Conservation (phyloP, 2,888 invertebrate species). For the Tryphoninae sp. region DNA sequence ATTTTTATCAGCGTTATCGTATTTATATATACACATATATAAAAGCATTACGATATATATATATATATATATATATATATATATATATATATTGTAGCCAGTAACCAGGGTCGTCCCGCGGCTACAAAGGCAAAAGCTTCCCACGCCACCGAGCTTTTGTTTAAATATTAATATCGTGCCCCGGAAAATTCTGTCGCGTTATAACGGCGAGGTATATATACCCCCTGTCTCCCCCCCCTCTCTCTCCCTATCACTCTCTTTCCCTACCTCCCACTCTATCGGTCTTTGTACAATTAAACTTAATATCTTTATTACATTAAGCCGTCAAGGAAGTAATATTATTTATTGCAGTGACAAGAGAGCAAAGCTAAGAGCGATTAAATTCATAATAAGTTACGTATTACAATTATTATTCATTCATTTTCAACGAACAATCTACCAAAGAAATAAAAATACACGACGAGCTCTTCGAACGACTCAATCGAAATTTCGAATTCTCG, state of each 20-base stretch:
- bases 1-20: conserved; percentile 12
- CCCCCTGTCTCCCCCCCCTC: conserved; percentile 3
- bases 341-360: conserved; percentile 64
- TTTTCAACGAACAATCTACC: not conserved
- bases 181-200: conserved; percentile 67
- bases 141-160: conserved; percentile 69
- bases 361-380: not conserved
- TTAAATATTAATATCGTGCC: conserved; percentile 76
- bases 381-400: not conserved
- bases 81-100: not conserved
- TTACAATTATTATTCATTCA: not conserved
- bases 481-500: too few relatives aligned
- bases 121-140: conserved; percentile 68
- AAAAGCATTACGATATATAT: not conserved
- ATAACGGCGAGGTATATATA: not conserved
- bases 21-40: not conserved
- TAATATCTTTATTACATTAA: conserved; percentile 73
- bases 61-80: too few relatives aligned
- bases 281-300: conserved; percentile 75
- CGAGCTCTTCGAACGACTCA: too few relatives aligned
- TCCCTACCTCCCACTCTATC: conserved; percentile 42
- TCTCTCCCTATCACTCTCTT: conserved; percentile 34
- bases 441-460: too few relatives aligned
- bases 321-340: conserved; percentile 61
- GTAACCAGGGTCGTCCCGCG: conserved; percentile 35